These are phyloP conservation scores for Decapterus maruadsi DNA, from an alignment of 2,797 vertebrate species.

Conservation along the genomic window DNA sequence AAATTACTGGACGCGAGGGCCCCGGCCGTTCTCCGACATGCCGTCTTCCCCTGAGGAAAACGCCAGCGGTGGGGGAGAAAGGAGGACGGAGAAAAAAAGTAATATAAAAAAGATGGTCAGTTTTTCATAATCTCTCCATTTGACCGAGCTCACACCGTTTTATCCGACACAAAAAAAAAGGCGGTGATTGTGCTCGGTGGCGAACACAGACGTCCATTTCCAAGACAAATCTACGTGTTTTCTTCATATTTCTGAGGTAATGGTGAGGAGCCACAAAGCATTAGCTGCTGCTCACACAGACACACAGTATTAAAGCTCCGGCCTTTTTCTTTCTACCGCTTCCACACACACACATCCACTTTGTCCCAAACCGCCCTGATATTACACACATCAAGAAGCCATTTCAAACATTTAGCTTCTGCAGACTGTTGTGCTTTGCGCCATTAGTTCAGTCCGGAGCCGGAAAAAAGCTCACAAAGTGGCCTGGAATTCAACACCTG, in stretches of 20 bases:
- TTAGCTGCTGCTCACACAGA: slow-evolving; percentile 41
- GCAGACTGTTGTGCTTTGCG: slow-evolving; percentile 25
- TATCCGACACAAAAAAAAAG: slow-evolving; percentile 49
- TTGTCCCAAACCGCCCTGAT: slow-evolving; percentile 56
- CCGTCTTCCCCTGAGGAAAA: not conserved
- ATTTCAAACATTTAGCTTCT: slow-evolving; percentile 48
- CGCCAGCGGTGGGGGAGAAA: not conserved
- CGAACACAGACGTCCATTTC: slow-evolving; percentile 43
- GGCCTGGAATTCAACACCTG: slow-evolving; percentile 6
- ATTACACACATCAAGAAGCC: slow-evolving; percentile 58
- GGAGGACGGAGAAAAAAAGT: too few relatives aligned
- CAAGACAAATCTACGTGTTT: slow-evolving; percentile 62
- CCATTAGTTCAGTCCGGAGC: slow-evolving; percentile 40
- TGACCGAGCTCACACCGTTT: slow-evolving; percentile 50
- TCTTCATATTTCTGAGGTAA: slow-evolving; percentile 70
- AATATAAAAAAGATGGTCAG: slow-evolving; percentile 35
- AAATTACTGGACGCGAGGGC: slow-evolving; percentile 52
- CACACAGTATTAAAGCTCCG: slow-evolving; percentile 40
- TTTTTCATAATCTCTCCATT: slow-evolving; percentile 60
- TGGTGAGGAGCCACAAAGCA: slow-evolving; percentile 51
- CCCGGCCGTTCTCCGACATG: slow-evolving; percentile 23
- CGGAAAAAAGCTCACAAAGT: slow-evolving; percentile 33
- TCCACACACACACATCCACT: slow-evolving; percentile 40
- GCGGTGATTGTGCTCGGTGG: slow-evolving; percentile 26
- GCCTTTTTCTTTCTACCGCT: slow-evolving; percentile 46